Conservation (phyloP, 2,797 vertebrate genomes). For the Centropyge bicolor region DNA sequence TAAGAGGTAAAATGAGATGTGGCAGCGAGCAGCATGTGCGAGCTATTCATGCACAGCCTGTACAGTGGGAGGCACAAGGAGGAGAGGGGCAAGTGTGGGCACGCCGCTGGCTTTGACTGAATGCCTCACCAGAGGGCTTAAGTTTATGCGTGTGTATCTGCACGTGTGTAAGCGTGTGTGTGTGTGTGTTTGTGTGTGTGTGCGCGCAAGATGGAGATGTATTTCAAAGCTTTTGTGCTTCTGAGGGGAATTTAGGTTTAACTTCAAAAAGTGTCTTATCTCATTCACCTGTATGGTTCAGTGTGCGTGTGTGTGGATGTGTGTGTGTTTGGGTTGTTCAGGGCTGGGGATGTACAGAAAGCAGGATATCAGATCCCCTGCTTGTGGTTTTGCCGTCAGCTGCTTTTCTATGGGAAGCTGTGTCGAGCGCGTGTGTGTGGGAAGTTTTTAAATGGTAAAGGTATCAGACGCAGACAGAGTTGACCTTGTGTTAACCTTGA, state of each 20-base stretch:
- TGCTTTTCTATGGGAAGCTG: slow-evolving; percentile 50
- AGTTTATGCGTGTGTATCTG: slow-evolving; percentile 31
- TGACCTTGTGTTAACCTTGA: slow-evolving; percentile 7
- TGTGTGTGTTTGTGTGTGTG: slow-evolving; percentile 40
- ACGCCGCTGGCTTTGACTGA: slow-evolving; percentile 71
- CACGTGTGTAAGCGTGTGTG: slow-evolving; percentile 11
- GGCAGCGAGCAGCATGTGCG: slow-evolving; percentile 58
- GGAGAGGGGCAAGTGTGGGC: slow-evolving; percentile 79
- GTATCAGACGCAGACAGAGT: slow-evolving; percentile 29
- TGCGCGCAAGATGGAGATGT: slow-evolving; percentile 13
- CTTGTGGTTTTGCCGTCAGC: slow-evolving; percentile 70
- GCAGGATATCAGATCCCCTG: slow-evolving; percentile 67
- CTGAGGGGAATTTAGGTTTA: slow-evolving; percentile 38
- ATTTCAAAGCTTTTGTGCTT: slow-evolving; percentile 35
- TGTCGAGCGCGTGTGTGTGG: slow-evolving; percentile 35
- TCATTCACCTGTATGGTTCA: slow-evolving; percentile 37
- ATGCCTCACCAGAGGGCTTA: slow-evolving; percentile 74
- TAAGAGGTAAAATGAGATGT: slow-evolving; percentile 35
- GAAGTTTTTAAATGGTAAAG: slow-evolving; percentile 42
- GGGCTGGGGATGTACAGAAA: slow-evolving; percentile 38
- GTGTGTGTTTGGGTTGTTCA: slow-evolving; percentile 11
- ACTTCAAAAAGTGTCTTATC: slow-evolving; percentile 55
- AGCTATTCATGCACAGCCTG: slow-evolving; percentile 60
- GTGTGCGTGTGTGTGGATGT: not conserved
- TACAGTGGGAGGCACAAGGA: slow-evolving; percentile 57